These are phyloP conservation scores for Syrrhaptes paradoxus DNA, from an alignment of 2,113 vertebrate genomes.

Conservation along the genomic window DNA sequence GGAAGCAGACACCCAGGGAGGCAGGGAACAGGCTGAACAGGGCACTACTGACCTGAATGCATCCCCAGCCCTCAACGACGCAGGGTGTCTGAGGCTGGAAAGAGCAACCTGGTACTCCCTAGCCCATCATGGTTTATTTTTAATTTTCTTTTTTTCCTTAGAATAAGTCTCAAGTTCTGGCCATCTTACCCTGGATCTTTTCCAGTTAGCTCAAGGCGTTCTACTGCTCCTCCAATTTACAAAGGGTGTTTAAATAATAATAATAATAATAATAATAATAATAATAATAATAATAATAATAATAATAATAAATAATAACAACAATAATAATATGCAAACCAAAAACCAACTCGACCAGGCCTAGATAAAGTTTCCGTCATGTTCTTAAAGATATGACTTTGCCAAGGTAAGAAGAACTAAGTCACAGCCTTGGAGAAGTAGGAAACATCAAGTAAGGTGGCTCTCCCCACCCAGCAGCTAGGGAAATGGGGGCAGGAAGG, in stretches of 20 bases:
- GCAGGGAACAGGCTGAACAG: not conserved
- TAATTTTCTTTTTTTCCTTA: not conserved
- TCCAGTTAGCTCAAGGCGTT: not conserved
- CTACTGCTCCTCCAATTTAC: not conserved
- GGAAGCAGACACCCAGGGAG: not conserved
- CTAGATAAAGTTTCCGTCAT: not conserved
- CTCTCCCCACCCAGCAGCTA: conserved; percentile 1
- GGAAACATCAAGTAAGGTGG: conserved; percentile 25
- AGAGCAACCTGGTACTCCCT: not conserved
- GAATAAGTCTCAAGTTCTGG: not conserved
- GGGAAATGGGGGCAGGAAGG: conserved; percentile 40
- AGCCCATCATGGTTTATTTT: not conserved
- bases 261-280: not conserved
- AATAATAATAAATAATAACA: not conserved
- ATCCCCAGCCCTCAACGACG: not conserved
- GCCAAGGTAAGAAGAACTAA: conserved; percentile 2
- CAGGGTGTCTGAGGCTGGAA: not conserved
- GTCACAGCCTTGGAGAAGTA: conserved; percentile 1
- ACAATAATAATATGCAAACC: not conserved
- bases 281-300: not conserved
- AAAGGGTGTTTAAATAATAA: not conserved
- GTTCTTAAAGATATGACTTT: not conserved
- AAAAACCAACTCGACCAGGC: not conserved
- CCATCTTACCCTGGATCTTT: not conserved
- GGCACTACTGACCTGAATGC: not conserved